Evolutionary conservation across 2,888 invertebrate genomes (phyloP), one percentile per base, ranked within the genome.

Genomic region (Brassicogethes aeneus): DNA sequence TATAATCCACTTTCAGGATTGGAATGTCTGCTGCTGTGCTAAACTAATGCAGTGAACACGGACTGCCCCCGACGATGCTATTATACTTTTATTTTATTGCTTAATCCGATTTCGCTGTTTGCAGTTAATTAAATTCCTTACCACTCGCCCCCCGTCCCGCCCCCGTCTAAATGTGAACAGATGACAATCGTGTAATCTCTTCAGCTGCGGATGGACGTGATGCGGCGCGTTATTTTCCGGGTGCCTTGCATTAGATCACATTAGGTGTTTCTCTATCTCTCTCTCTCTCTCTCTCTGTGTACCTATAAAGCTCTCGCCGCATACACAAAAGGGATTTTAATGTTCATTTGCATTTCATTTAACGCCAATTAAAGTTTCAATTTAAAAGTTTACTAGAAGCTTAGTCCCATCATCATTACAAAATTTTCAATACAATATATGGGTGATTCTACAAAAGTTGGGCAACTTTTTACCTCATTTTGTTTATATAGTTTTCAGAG

Each of bases 71-170:
- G 10, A 23, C 23, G 23, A 23, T 5, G 10, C 23, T 10, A 23
- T 23, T 23, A 23, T 23, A 23, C 23, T 23, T 23, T 23, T 23
- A 23, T 23, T 23, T 23, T 23, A 23, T 23, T 23, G 23, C 23
- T 10, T 23, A 23, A 23, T 23, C 23, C 23, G 23, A 23, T 23
- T 23, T 10, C 23, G 23, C 23, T 23, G 23, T 23, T 23, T 23
- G 23, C 23, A 23, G 23, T 23, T 23, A 23, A 23, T 23, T 23
- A 23, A 23, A 23, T 23, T 23, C 10, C 23, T 23, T n/a, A n/a
- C n/a, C n/a, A n/a, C n/a, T n/a, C n/a, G n/a, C n/a, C n/a, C n/a
- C n/a, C n/a, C n/a, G n/a, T n/a, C n/a, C n/a, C n/a, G n/a, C n/a
- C n/a, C n/a, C n/a, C 23, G 23, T 23, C 23, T 23, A 23, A 23